These are phyloP conservation scores for Subacronicta megacephala DNA, from an alignment of 2,888 invertebrate species.

Conservation along the genomic window DNA sequence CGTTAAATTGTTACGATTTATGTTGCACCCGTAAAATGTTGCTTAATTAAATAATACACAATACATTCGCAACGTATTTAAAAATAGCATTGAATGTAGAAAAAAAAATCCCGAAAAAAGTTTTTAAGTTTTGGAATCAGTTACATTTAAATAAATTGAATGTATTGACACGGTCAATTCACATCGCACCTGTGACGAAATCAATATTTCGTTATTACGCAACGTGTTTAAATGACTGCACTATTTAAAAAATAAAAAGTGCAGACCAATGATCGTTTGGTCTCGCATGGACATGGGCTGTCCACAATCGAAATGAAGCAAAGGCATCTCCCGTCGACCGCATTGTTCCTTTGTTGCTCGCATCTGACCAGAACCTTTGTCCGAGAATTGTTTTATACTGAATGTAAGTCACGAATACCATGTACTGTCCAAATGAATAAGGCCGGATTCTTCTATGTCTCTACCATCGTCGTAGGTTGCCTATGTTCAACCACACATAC, in stretches of 20 bases:
- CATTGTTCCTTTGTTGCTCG: conserved; percentile 86
- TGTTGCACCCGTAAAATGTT: conserved; percentile 14
- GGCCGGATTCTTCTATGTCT: conserved; percentile 71
- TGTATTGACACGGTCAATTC: background rate
- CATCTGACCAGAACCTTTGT: conserved; percentile 87
- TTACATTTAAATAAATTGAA: background rate
- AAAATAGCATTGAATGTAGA: background rate
- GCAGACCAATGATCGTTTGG: conserved; percentile 43
- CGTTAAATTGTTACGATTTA: conserved; percentile 25
- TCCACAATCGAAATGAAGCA: conserved; percentile 85
- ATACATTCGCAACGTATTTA: background rate
- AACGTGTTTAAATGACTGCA: conserved; percentile 21
- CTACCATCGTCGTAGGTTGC: conserved; percentile 70
- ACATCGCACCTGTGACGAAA: conserved; percentile 11
- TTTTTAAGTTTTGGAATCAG: background rate
- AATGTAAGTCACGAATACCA: conserved; percentile 89
- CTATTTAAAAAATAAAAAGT: conserved; percentile 39
- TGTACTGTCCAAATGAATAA: conserved; percentile 86
- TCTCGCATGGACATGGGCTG: conserved; percentile 63
- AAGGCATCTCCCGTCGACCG: conserved; percentile 80
- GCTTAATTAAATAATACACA: background rate
- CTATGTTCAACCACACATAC: conserved; percentile 70
- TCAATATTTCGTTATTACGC: conserved; percentile 3
- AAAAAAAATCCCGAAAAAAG: background rate
- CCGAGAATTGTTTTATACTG: conserved; percentile 88